phyloP scores from a whole-genome alignment of 1,140 invertebrate species.

The Tribolium madens region DNA sequence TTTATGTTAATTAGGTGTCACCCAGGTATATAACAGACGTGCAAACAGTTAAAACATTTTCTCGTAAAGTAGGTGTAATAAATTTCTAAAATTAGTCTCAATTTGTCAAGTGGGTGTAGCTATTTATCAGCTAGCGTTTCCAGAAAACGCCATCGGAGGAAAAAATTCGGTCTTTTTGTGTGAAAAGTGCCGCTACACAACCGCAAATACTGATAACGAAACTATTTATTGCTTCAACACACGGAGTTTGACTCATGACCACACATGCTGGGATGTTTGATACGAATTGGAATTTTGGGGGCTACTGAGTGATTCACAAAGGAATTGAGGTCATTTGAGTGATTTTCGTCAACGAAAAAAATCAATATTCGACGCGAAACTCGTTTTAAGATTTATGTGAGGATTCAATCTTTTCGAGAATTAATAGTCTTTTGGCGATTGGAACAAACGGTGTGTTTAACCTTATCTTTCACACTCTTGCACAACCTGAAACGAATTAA shows the following conservation, averaged over 20 bases:
- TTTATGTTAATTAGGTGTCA: slow-evolving; percentile 37
- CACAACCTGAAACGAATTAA: too few species aligned
- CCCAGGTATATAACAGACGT: slow-evolving; percentile 25
- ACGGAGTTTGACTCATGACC: slow-evolving; percentile 9
- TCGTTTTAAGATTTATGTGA: too few species aligned
- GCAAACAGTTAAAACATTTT: slow-evolving; percentile 34
- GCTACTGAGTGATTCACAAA: too few species aligned
- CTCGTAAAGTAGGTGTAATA: slow-evolving; percentile 27
- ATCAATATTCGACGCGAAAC: too few species aligned
- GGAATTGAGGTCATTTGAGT: too few species aligned
- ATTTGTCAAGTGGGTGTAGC: slow-evolving; percentile 42
- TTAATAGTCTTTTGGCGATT: too few species aligned
- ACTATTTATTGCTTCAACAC: slow-evolving; percentile 41
- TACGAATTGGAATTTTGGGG: not conserved
- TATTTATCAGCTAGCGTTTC: slow-evolving; percentile 44
- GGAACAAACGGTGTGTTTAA: too few species aligned
- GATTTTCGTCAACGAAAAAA: too few species aligned
- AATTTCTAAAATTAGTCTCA: slow-evolving; percentile 39
- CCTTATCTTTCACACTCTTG: too few species aligned
- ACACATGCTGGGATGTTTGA: not conserved
- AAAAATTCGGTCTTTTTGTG: slow-evolving; percentile 35
- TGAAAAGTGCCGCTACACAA: slow-evolving; percentile 41
- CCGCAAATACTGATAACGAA: slow-evolving; percentile 47
- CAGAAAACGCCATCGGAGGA: slow-evolving; percentile 33
- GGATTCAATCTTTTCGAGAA: too few species aligned